Evolutionary conservation across 1,140 invertebrate genomes (phyloP).

Genomic region (Atta colombica): DNA sequence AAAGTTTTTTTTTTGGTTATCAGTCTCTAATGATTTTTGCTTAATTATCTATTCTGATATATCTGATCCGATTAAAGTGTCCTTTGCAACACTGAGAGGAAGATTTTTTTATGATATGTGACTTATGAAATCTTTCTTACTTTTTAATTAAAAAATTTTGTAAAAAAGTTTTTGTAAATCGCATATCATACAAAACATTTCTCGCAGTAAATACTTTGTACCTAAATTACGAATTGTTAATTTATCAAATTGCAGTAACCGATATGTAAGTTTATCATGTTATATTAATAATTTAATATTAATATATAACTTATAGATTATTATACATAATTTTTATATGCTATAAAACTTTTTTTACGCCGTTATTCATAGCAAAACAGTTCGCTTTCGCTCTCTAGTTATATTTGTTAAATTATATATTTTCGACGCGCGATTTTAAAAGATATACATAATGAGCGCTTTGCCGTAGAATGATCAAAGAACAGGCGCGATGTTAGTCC

Average conservation of each 20-base stretch:
- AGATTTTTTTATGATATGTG: too few relatives aligned
- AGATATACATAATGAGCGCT: constrained; percentile 64
- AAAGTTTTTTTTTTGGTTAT: constrained; percentile 48
- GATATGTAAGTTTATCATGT: not conserved
- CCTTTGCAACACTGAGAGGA: not conserved
- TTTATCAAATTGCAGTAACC: not conserved
- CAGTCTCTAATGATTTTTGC: constrained; percentile 64
- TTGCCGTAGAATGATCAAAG: constrained; percentile 73
- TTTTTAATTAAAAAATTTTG: too few relatives aligned
- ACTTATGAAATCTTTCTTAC: too few relatives aligned
- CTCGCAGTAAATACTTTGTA: not conserved
- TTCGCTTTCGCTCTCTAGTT: not conserved
- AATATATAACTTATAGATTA: not conserved
- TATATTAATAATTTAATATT: not conserved
- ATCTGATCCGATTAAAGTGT: constrained; percentile 29
- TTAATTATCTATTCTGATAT: not conserved
- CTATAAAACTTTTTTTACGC: constrained; percentile 10
- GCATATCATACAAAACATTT: too few relatives aligned
- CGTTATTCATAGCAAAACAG: constrained; percentile 20
- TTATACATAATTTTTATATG: not conserved
- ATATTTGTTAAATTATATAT: constrained; percentile 48
- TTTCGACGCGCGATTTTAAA: constrained; percentile 60
- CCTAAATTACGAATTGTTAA: constrained; percentile 7
- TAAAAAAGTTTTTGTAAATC: too few relatives aligned
- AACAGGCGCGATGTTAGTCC: constrained; percentile 59